phyloP scores from a whole-genome alignment of 2,113 vertebrate species.

The Cisticola juncidis region DNA sequence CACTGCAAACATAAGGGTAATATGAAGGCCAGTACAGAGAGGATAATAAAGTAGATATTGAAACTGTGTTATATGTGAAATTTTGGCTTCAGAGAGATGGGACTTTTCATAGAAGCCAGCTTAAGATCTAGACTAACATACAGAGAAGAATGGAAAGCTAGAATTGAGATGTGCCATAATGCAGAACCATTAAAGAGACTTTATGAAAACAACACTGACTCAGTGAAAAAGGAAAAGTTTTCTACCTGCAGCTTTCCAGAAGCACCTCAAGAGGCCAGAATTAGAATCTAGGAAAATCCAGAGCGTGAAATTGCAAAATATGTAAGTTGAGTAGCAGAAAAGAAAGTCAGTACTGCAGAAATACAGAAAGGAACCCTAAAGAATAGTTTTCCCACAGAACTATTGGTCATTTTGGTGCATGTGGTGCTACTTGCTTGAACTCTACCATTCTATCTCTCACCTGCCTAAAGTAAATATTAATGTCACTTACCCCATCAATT shows the following conservation, averaged over 20 bases:
- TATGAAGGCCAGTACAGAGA: neutral
- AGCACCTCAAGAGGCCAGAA: neutral
- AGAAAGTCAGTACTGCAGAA: neutral
- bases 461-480: neutral
- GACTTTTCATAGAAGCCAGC: neutral
- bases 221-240: neutral
- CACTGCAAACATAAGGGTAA: neutral
- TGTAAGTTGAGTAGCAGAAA: neutral
- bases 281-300: neutral
- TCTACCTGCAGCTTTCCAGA: neutral
- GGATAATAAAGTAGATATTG: neutral
- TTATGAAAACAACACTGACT: neutral
- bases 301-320: neutral
- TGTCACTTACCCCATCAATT: constrained; percentile 55
- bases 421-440: neutral
- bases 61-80: neutral
- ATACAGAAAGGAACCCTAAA: neutral
- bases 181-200: neutral
- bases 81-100: neutral
- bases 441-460: neutral
- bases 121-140: neutral
- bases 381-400: neutral
- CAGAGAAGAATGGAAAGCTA: neutral
- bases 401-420: neutral
- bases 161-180: neutral